These are phyloP conservation scores for Myrmecophaga tridactyla DNA, from an alignment of 2,113 vertebrate genomes.

Conservation along the genomic window DNA sequence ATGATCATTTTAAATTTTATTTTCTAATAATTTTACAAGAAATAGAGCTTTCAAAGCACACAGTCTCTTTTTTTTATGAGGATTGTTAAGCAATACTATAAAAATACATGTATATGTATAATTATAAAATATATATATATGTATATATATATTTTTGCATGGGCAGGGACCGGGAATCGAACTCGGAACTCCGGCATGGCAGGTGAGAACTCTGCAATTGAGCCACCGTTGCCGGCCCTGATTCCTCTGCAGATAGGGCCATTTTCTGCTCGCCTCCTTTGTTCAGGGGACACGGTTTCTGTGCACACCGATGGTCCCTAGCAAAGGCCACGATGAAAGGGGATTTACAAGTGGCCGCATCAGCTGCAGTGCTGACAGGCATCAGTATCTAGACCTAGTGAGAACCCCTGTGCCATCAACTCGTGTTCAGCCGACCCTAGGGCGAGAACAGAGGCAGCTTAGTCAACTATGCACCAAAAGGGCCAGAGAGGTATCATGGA, in stretches of 20 bases:
- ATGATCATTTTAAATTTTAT: background rate
- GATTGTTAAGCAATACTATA: background rate
- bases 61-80: background rate
- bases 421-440: conserved; percentile 77
- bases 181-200: too few relatives aligned
- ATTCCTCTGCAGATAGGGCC: conserved; percentile 25
- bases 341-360: conserved; percentile 82
- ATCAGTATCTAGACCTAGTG: conserved; percentile 26
- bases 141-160: too few relatives aligned
- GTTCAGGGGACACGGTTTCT: conserved; percentile 31
- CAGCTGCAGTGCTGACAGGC: conserved; percentile 72
- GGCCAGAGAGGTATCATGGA: background rate
- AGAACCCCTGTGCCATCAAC: conserved; percentile 76
- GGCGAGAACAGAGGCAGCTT: conserved; percentile 66
- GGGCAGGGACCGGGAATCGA: too few relatives aligned
- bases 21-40: background rate
- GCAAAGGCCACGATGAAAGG: conserved; percentile 70
- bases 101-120: too few relatives aligned
- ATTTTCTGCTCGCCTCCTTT: background rate
- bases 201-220: too few relatives aligned
- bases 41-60: background rate
- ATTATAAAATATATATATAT: too few relatives aligned
- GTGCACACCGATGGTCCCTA: conserved; percentile 29
- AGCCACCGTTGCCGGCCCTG: too few relatives aligned
- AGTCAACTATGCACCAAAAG: conserved; percentile 51